Evolutionary conservation across 1,140 invertebrate genomes (phyloP), one percentile per base, ranked within the genome.

Genomic region (Hydropsyche tenuis): DNA sequence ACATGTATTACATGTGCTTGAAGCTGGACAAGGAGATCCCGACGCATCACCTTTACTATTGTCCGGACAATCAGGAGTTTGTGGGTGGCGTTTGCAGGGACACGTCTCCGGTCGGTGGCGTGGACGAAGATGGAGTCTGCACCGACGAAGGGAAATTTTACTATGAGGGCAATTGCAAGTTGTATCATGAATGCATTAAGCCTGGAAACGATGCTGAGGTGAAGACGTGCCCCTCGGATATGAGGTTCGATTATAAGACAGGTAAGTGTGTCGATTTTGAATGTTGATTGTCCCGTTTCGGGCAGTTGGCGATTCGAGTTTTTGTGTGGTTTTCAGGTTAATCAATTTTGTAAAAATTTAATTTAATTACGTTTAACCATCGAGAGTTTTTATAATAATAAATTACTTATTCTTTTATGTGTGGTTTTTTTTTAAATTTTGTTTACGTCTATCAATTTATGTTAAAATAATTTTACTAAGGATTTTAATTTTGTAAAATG

Each of bases 1-100:
- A 14, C 0, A 6, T 74, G 4, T 77, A 74, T 43, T 74, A 74
- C 45, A n/a, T 74, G 3, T 77, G 75, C 46, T 27, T 74, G 2
- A 23, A 1, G 1, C 51, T 37, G 25, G 23, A 45, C 6, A 20
- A 12, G 0, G 56, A 22, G 6, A 6, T 1, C 20, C 66, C 46
- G 16, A 70, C 76, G 5, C 25, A 18, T 43, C 64, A 75, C 14
- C 42, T 77, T 5, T 73, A 74, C 43, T n/a, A 37, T 3, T 77
- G 76, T 37, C 60, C 48, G 1, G 14, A 25, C 5, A 46, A 51
- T 62, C 11, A 69, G 6, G 43, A 42, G 18, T 72, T 25, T 43
- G 68, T 69, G n/a, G 69, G 4, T 1, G 22, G 23, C 7, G 14
- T 18, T 22, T 70, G 69, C 25, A 23, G 6, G 4, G 51, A 42